Evolutionary conservation across 2,888 invertebrate genomes (phyloP).

Genomic region (Anorthoa munda): DNA sequence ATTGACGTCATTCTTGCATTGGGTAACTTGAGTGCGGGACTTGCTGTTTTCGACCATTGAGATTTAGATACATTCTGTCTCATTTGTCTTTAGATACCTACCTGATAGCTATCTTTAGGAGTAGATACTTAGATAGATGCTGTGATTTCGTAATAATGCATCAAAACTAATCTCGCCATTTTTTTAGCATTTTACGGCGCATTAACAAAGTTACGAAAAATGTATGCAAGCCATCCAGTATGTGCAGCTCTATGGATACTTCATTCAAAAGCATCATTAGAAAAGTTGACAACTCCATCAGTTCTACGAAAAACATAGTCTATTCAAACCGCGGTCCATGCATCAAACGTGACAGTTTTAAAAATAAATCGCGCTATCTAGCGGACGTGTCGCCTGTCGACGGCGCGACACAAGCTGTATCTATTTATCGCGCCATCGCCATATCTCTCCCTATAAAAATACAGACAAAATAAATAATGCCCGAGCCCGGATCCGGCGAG

Average conservation of each 20-base stretch:
- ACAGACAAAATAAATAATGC: conserved; percentile 86
- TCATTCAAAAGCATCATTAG: conserved; percentile 14
- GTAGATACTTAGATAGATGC: too few relatives aligned
- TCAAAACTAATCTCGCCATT: too few relatives aligned
- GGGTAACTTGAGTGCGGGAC: too few relatives aligned
- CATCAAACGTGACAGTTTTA: conserved; percentile 73
- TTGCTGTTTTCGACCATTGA: too few relatives aligned
- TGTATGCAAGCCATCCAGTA: background rate
- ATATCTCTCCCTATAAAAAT: conserved; percentile 86
- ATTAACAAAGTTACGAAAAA: background rate
- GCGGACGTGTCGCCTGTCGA: conserved; percentile 69
- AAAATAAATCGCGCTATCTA: conserved; percentile 72
- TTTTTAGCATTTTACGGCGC: background rate
- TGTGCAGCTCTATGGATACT: background rate
- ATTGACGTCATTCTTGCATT: background rate
- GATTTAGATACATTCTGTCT: too few relatives aligned
- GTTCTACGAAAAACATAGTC: conserved; percentile 45
- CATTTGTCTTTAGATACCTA: too few relatives aligned
- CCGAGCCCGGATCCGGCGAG: conserved; percentile 86
- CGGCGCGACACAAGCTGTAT: conserved; percentile 82
- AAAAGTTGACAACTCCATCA: conserved; percentile 24
- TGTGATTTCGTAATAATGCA: too few relatives aligned
- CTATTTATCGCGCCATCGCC: conserved; percentile 87
- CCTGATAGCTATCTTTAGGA: too few relatives aligned
- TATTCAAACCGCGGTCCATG: conserved; percentile 48